Conservation (phyloP, 2,113 vertebrate species). For the Calidris pugnax region DNA sequence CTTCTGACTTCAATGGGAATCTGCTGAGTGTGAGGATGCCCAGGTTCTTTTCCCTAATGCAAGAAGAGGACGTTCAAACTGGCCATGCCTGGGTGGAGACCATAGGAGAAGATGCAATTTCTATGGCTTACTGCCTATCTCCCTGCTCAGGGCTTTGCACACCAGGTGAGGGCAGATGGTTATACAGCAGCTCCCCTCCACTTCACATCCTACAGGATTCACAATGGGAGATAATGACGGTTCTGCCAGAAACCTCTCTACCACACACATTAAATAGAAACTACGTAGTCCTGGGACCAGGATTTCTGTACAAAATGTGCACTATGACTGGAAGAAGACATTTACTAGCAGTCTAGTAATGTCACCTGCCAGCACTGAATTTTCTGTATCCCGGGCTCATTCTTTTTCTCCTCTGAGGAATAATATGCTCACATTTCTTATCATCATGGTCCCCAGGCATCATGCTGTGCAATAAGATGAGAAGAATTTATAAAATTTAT, state of each 20-base stretch:
- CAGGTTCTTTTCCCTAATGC: neutral
- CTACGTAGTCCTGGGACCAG: neutral
- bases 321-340: neutral
- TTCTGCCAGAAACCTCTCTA: neutral
- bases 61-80: neutral
- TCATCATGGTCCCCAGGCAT: neutral
- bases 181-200: neutral
- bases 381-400: neutral
- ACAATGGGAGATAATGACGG: neutral
- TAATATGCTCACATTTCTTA: neutral
- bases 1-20: neutral
- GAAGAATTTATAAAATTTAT: slow-evolving; percentile 10
- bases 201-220: neutral
- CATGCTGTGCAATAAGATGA: neutral
- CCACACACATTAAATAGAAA: neutral
- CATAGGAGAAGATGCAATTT: neutral
- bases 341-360: neutral
- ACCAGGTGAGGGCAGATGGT: neutral
- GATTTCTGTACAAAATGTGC: neutral
- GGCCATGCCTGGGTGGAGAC: neutral
- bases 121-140: neutral
- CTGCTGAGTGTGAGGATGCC: neutral
- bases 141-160: neutral
- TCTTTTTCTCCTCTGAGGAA: neutral
- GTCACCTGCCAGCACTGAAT: neutral